Conservation (phyloP, 2,888 invertebrate species). For the Alviniconcha strummeri region DNA sequence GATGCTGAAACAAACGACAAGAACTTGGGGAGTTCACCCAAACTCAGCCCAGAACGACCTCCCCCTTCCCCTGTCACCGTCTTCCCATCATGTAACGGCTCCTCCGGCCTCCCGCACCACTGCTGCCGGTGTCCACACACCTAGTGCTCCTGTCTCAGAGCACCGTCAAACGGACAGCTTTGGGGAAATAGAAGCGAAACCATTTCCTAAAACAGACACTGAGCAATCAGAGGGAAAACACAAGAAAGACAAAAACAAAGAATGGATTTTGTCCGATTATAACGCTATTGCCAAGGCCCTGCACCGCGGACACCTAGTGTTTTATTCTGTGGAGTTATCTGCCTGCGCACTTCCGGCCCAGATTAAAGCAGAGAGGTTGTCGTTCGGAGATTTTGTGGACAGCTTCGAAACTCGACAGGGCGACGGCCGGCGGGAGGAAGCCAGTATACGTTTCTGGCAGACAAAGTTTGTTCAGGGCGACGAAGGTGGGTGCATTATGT, state of each 20-base stretch:
- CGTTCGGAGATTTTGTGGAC: conserved; percentile 44
- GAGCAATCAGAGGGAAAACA: not conserved
- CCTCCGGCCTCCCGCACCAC: too few species aligned
- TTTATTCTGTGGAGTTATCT: conserved; percentile 41
- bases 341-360: conserved; percentile 40
- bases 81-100: too few species aligned
- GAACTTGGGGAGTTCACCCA: not conserved
- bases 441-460: conserved; percentile 33
- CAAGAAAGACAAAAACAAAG: conserved; percentile 12
- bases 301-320: conserved; percentile 41
- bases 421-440: not conserved
- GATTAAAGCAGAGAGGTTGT: conserved; percentile 36
- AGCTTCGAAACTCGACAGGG: conserved; percentile 31
- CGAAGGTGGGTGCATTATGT: conserved; percentile 26
- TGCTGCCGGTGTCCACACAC: too few species aligned
- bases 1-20: not conserved
- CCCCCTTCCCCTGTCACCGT: not conserved
- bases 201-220: not conserved
- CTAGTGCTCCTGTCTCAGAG: too few species aligned
- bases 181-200: not conserved
- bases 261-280: conserved; percentile 36
- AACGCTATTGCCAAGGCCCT: conserved; percentile 37
- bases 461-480: conserved; percentile 32
- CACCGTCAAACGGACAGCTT: too few species aligned
- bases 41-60: conserved; percentile 8